Evolutionary conservation across 2,888 invertebrate genomes (phyloP).

Genomic region (Cylloceria caligata): DNA sequence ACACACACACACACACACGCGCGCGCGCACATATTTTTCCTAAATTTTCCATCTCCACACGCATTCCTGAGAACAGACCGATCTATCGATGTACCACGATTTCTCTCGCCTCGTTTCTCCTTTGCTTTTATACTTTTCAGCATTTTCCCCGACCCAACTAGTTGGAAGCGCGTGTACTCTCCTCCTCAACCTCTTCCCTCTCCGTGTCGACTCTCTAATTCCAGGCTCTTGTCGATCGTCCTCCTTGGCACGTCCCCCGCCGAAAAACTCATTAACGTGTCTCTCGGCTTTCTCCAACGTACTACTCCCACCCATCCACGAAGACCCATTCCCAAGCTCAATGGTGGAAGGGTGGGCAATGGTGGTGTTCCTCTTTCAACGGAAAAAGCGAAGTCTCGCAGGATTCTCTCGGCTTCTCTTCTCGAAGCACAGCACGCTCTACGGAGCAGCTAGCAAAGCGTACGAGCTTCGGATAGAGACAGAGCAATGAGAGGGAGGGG

Average conservation of each 20-base stretch:
- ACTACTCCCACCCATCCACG: constrained; percentile 34
- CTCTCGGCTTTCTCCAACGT: constrained; percentile 69
- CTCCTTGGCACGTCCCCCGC: constrained; percentile 80
- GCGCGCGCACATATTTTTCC: no score
- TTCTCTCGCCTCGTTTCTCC: constrained; percentile 36
- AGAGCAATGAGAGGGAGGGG: constrained; percentile 15
- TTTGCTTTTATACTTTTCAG: constrained; percentile 42
- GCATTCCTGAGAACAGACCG: constrained; percentile 34
- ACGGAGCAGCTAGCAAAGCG: constrained; percentile 29
- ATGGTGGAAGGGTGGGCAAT: constrained; percentile 9
- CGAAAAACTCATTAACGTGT: constrained; percentile 84
- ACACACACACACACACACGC: no score
- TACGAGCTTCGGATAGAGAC: constrained; percentile 22
- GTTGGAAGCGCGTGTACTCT: constrained; percentile 15
- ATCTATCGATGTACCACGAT: constrained; percentile 43
- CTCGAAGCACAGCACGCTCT: constrained; percentile 30
- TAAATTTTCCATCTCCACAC: constrained; percentile 42
- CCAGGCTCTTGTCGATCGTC: constrained; percentile 80
- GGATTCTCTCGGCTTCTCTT: constrained; percentile 43
- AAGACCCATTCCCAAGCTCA: background rate
- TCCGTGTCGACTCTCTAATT: constrained; percentile 75
- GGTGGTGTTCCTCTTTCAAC: constrained; percentile 29
- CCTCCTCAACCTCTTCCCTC: constrained; percentile 38
- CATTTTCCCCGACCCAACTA: constrained; percentile 37
- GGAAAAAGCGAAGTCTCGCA: constrained; percentile 39